Conservation (phyloP, 2,888 invertebrate genomes). For the Emesis furor region DNA sequence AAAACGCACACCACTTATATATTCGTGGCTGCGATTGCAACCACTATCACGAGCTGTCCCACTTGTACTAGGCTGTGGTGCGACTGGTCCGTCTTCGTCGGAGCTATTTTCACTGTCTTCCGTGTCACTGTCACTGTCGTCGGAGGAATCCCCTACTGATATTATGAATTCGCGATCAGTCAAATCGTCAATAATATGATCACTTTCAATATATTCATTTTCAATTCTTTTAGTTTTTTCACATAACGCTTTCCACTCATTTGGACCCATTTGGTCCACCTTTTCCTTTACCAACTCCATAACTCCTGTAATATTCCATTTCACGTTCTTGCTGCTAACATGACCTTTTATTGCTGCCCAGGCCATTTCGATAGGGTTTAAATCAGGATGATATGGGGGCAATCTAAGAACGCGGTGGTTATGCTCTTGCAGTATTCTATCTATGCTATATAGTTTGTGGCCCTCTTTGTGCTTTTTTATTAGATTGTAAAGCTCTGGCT, state of each 20-base stretch:
- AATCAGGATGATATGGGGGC: no score
- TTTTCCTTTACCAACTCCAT: slow-evolving; percentile 15
- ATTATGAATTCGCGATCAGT: slow-evolving; percentile 30
- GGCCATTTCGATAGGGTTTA: no score
- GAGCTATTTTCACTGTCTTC: background rate
- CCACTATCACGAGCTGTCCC: no score
- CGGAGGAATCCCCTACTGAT: slow-evolving; percentile 35
- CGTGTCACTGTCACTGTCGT: no score
- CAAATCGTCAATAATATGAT: no score
- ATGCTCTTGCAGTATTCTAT: slow-evolving; percentile 58
- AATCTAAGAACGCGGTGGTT: slow-evolving; percentile 60
- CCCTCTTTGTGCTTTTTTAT: slow-evolving; percentile 65
- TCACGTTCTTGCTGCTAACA: slow-evolving; percentile 1
- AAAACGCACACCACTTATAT: no score
- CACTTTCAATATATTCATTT: no score
- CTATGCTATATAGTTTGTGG: slow-evolving; percentile 59
- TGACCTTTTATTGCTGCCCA: background rate
- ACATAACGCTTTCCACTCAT: no score
- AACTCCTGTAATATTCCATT: slow-evolving; percentile 1
- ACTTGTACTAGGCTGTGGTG: no score
- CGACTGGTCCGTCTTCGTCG: no score
- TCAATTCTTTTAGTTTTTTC: background rate
- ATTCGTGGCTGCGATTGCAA: no score
- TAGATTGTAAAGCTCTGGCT: slow-evolving; percentile 70
- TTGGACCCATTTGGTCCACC: background rate